Evolutionary conservation across 2,797 vertebrate species (phyloP).

Genomic region (Crypturellus tataupa): DNA sequence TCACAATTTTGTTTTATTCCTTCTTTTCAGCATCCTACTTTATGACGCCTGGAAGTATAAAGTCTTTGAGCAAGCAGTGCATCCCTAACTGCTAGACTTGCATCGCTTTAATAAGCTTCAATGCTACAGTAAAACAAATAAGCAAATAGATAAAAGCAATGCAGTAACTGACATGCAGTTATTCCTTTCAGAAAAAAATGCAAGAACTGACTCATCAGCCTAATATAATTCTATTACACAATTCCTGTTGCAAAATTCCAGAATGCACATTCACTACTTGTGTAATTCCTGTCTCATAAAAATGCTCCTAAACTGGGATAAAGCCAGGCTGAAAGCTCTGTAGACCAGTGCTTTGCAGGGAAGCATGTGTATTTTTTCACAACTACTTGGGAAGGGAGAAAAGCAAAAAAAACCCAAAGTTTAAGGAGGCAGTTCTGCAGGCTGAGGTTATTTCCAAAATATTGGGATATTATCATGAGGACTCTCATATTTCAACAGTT

Average conservation of each 20-base stretch:
- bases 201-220: constrained; percentile 19
- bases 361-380: not conserved
- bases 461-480: not conserved
- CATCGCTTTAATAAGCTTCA: not conserved
- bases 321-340: not conserved
- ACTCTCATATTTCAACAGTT: not conserved
- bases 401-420: not conserved
- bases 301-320: not conserved
- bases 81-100: not conserved
- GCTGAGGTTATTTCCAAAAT: not conserved
- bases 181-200: not conserved
- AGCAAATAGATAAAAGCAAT: not conserved
- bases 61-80: not conserved
- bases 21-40: not conserved
- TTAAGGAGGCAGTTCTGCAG: not conserved
- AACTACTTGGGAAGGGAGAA: not conserved
- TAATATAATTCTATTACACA: not conserved
- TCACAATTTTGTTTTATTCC: not conserved
- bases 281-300: constrained; percentile 11
- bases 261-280: not conserved
- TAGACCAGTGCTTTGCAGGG: not conserved
- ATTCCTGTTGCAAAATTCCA: constrained; percentile 12
- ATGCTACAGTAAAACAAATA: constrained; percentile 12
- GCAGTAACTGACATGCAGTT: not conserved
- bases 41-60: not conserved